Evolutionary conservation across 2,888 invertebrate genomes (phyloP).

Genomic region (Eristalinus aeneus): DNA sequence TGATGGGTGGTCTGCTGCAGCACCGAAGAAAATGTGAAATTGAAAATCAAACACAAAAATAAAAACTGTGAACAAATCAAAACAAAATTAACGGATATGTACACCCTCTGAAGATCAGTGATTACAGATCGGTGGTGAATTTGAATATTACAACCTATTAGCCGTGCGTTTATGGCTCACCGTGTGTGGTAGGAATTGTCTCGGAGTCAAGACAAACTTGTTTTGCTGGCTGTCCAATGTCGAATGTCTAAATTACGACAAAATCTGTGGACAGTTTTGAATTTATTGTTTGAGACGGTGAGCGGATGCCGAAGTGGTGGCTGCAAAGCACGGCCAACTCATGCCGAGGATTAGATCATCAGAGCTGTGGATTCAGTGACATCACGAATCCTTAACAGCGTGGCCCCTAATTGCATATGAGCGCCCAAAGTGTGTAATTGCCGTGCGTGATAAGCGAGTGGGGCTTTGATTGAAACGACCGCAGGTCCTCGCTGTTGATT

Average conservation of each 20-base stretch:
- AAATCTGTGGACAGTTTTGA: too few relatives aligned
- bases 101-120: not conserved
- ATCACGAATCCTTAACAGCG: not conserved
- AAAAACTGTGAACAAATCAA: not conserved
- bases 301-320: too few relatives aligned
- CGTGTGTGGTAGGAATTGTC: not conserved
- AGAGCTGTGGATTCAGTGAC: not conserved
- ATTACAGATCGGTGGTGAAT: not conserved
- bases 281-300: too few relatives aligned
- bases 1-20: not conserved
- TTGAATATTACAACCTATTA: not conserved
- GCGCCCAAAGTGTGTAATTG: not conserved
- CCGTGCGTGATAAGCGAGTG: not conserved
- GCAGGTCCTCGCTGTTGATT: not conserved
- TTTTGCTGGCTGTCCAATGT: not conserved
- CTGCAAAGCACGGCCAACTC: too few relatives aligned
- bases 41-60: not conserved
- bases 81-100: not conserved
- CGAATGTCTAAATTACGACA: not conserved
- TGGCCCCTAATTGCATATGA: not conserved
- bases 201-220: not conserved
- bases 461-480: too few relatives aligned
- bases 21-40: not conserved
- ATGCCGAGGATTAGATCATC: too few relatives aligned
- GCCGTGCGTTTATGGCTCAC: not conserved